Percentiles rank a stretch among this genome's conserved stretches.
These are phyloP conservation scores for Mionectes macconnelli DNA, from an alignment of 2,113 vertebrate genomes.

Conservation along the genomic window DNA sequence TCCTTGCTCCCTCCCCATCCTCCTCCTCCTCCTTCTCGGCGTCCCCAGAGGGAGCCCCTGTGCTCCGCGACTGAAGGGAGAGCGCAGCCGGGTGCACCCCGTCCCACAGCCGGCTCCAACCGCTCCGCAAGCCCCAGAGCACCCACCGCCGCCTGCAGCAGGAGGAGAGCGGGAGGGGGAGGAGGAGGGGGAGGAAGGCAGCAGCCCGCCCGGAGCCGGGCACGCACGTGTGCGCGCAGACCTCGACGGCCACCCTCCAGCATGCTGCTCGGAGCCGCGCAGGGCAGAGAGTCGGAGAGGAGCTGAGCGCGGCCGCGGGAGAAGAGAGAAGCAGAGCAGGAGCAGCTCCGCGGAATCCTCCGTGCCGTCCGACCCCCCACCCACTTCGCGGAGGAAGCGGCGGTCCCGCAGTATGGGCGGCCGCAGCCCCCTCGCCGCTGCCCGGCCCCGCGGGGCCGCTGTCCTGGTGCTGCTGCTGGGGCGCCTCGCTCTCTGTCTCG, in stretches of 20 bases:
- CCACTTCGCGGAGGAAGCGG: not conserved
- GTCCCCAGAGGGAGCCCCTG: conserved; percentile 56
- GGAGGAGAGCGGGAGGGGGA: not conserved
- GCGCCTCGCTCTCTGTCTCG: not conserved
- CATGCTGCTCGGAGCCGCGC: conserved; percentile 17
- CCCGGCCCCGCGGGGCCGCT: not conserved
- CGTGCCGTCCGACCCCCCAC: not conserved
- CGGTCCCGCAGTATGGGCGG: conserved; percentile 13
- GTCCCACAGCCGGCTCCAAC: conserved; percentile 10
- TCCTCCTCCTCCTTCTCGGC: not conserved
- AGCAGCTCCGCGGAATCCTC: not conserved
- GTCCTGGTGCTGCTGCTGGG: conserved; percentile 45
- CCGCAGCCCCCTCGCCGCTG: not conserved
- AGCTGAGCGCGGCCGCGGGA: not conserved
- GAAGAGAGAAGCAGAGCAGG: not conserved
- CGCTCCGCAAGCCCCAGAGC: not conserved
- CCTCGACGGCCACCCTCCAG: conserved; percentile 14
- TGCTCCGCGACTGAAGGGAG: not conserved
- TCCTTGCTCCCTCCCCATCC: not conserved
- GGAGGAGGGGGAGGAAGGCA: not conserved
- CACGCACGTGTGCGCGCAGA: conserved; percentile 29
- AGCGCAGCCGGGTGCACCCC: not conserved
- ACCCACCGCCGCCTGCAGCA: not conserved
- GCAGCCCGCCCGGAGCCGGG: not conserved
- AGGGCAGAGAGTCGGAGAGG: not conserved